Percentiles rank a stretch among this genome's conserved stretches.
phyloP scores from a whole-genome alignment of 1,140 invertebrate species.

The Drosophila takahashii region DNA sequence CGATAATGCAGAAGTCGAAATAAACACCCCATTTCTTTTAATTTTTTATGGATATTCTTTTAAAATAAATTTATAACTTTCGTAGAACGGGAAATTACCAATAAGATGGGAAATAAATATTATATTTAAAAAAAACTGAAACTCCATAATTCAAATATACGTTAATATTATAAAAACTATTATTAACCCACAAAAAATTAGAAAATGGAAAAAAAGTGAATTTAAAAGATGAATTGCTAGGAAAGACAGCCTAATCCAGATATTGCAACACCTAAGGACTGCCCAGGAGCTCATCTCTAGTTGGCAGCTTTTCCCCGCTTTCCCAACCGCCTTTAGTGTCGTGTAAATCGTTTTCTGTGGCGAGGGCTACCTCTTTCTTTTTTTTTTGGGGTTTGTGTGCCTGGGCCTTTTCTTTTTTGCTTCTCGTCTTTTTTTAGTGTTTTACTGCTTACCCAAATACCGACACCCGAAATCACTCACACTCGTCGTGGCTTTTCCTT shows the following conservation, averaged over 20 bases:
- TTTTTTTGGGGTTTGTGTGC: slow-evolving; percentile 43
- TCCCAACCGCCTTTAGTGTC: slow-evolving; percentile 68
- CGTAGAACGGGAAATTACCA: too few species aligned
- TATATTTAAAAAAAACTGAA: too few species aligned
- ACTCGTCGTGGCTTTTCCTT: slow-evolving; percentile 22
- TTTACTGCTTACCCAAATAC: slow-evolving; percentile 36
- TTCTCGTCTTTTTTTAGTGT: slow-evolving; percentile 14
- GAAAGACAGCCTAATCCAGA: slow-evolving; percentile 3
- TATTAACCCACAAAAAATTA: too few species aligned
- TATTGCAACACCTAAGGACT: slow-evolving; percentile 6
- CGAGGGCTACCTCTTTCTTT: slow-evolving; percentile 61
- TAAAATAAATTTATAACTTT: too few species aligned
- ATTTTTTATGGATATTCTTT: too few species aligned
- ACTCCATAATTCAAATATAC: too few species aligned
- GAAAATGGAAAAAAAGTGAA: background rate
- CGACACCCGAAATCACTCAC: slow-evolving; percentile 40
- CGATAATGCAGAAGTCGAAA: too few species aligned
- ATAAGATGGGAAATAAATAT: too few species aligned
- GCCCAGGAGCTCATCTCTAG: slow-evolving; percentile 31
- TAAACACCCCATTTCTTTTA: too few species aligned
- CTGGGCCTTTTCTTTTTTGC: slow-evolving; percentile 28
- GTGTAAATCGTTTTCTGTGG: slow-evolving; percentile 80
- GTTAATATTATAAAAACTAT: too few species aligned
- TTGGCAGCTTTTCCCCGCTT: slow-evolving; percentile 42
- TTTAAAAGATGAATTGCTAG: too few species aligned